Evolutionary conservation across 2,888 invertebrate genomes (phyloP).

Genomic region (Xylota sylvarum): DNA sequence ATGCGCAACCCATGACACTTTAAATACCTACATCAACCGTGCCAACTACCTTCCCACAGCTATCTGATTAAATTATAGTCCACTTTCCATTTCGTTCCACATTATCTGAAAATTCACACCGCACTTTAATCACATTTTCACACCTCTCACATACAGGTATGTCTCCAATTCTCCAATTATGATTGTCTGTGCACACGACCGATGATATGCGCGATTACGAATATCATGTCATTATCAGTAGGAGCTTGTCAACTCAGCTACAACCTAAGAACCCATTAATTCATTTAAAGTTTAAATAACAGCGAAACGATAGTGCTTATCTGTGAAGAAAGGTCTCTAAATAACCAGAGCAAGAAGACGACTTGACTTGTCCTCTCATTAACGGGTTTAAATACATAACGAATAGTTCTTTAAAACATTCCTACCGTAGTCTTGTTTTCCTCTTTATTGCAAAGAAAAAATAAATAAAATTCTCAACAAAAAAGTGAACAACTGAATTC

Average conservation of each 20-base stretch:
- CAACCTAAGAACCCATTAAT: constrained; percentile 20
- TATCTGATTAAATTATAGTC: constrained; percentile 13
- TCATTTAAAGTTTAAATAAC: constrained; percentile 29
- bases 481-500: neutral
- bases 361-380: constrained; percentile 6
- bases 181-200: constrained; percentile 61
- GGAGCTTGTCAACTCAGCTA: constrained; percentile 15
- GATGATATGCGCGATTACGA: constrained; percentile 27
- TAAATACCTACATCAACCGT: neutral
- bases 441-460: constrained; percentile 10
- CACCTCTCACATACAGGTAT: constrained; percentile 32
- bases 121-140: constrained; percentile 47
- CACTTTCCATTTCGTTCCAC: constrained; percentile 49
- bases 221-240: constrained; percentile 20
- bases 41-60: neutral
- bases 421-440: constrained; percentile 10
- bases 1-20: neutral
- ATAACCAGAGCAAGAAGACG: constrained; percentile 6
- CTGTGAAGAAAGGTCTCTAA: constrained; percentile 13
- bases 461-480: constrained; percentile 9
- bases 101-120: neutral
- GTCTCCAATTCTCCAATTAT: constrained; percentile 46
- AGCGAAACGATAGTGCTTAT: constrained; percentile 56
- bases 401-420: constrained; percentile 23
- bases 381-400: neutral